Evolutionary conservation across 1,140 invertebrate genomes (phyloP).

Genomic region (Spodoptera frugiperda): DNA sequence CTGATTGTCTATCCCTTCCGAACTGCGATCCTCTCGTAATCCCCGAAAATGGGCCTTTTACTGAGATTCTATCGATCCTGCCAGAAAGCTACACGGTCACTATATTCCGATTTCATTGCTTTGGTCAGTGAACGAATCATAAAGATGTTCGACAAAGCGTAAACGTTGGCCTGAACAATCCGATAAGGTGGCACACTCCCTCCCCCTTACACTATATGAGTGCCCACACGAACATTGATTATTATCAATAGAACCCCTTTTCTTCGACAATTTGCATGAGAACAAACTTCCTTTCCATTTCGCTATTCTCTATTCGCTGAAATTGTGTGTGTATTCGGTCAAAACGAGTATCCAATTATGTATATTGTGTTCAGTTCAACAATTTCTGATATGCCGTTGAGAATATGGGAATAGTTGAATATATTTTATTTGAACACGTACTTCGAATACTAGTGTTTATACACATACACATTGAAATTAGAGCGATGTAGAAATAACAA

Average conservation of each 20-base stretch:
- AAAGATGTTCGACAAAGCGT: constrained; percentile 54
- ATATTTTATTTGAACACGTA: background rate
- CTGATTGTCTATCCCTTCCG: constrained; percentile 37
- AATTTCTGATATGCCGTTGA: constrained; percentile 2
- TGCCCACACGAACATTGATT: constrained; percentile 16
- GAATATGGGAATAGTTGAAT: background rate
- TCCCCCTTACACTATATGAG: background rate
- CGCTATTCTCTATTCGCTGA: background rate
- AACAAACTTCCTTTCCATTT: constrained; percentile 1
- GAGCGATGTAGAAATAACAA: constrained; percentile 32
- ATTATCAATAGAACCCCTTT: constrained; percentile 28
- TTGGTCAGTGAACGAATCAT: constrained; percentile 51
- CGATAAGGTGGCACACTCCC: constrained; percentile 50
- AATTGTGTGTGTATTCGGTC: constrained; percentile 8
- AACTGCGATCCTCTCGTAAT: constrained; percentile 48
- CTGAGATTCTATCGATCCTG: constrained; percentile 52
- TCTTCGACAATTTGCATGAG: constrained; percentile 1
- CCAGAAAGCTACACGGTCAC: constrained; percentile 45
- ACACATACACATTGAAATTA: background rate
- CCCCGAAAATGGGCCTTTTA: constrained; percentile 47
- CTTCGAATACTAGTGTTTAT: background rate
- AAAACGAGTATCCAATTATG: background rate
- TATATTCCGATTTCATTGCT: constrained; percentile 51
- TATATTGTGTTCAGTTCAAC: constrained; percentile 3
- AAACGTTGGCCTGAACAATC: constrained; percentile 54